Base-by-base conservation (phyloP, 2,797 vertebrate genomes). In the Pygocentrus nattereri region DNA sequence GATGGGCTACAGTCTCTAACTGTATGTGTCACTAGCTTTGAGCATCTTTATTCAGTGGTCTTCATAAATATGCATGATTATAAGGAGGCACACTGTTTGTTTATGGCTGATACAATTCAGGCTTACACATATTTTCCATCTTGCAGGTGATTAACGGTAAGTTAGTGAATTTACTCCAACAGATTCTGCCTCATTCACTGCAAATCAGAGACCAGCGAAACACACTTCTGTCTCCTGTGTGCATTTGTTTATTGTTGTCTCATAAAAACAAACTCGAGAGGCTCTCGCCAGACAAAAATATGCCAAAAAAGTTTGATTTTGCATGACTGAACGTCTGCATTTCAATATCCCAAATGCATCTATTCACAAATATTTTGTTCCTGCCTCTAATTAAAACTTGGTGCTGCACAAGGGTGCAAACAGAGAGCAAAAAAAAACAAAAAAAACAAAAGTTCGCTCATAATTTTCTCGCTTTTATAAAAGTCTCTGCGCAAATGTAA, bases 301-400 rank as follows among this genome's bases (percentile, higher is more conserved):
- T 41, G 56, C 50, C 65, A 67, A 54, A 65, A 25, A 50, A n/a
- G 19, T 50, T 65, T 31, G 67, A 68, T 72, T 84, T 79, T 72
- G 74, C 75, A 23, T 59, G 67, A 69, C 72, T 16, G 50, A 52
- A 58, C 64, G 15, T 69, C 62, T 76, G 67, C 56, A 74, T 59
- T 82, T 84, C 81, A 62, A 80, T 78, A 82, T 86, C 81, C 74
- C 74, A 82, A 65, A 61, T 34, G 78, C 47, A 71, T 80, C 76
- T 80, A 65, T 80, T 71, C 70, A 65, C 80, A 82, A 86, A 86
- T 80, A 80, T 82, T 84, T 70, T 79, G 80, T 70, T 84, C 12
- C 50, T 71, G 41, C 68, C 49, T n/a, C 78, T 84, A 86, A 86
- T 85, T 85, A 85, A 80, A 85, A 80, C 77, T 61, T 12, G 44